Evolutionary conservation across 2,888 invertebrate genomes (phyloP).

Genomic region (Microplitis deprimator): DNA sequence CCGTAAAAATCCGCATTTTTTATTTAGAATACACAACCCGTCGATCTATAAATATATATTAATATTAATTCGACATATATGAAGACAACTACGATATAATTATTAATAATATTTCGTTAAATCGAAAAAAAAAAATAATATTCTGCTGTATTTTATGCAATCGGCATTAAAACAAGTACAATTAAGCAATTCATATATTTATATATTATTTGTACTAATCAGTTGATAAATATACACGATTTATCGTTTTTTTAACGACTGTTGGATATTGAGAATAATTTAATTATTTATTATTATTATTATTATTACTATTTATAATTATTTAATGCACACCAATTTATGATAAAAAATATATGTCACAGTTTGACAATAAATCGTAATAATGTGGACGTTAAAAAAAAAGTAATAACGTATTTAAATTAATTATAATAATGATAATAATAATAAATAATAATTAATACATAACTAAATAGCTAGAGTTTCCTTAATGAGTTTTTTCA

Average conservation of each 20-base stretch:
- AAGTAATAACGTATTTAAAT: background rate
- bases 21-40: background rate
- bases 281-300: background rate
- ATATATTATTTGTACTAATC: conserved; percentile 11
- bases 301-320: background rate
- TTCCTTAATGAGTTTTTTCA: conserved; percentile 91
- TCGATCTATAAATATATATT: background rate
- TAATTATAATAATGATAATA: background rate
- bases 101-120: background rate
- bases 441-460: conserved; percentile 1
- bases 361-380: background rate
- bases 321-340: background rate
- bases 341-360: background rate
- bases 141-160: background rate
- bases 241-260: background rate
- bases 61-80: background rate
- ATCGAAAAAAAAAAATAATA: background rate
- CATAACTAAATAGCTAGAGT: conserved; percentile 81
- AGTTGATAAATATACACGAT: conserved; percentile 6
- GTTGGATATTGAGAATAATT: background rate
- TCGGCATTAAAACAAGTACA: background rate
- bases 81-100: background rate
- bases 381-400: background rate
- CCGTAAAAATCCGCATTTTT: background rate
- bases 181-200: conserved; percentile 6